Evolutionary conservation across 2,888 invertebrate genomes (phyloP).

Genomic region (Drosophila nr. medialis): DNA sequence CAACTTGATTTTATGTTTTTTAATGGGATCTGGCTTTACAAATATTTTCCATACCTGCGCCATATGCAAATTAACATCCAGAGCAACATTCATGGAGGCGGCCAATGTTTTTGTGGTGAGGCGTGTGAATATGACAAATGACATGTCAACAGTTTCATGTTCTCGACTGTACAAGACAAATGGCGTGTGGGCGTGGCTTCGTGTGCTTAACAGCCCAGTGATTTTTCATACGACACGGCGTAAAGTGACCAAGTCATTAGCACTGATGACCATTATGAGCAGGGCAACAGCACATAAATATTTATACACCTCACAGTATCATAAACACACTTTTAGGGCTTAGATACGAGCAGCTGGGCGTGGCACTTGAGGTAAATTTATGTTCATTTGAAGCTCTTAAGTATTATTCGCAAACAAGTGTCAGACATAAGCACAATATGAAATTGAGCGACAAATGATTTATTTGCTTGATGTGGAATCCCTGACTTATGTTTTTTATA

Average conservation of each 20-base stretch:
- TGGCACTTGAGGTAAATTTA: conserved; percentile 37
- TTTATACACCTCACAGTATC: conserved; percentile 17
- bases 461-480: neutral
- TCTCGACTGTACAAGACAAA: conserved; percentile 66
- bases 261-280: conserved; percentile 68
- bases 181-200: conserved; percentile 66
- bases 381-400: conserved; percentile 41
- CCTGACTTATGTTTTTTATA: neutral
- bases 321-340: conserved; percentile 36
- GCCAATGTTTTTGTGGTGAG: conserved; percentile 15
- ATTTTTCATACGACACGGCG: conserved; percentile 63
- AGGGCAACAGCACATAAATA: conserved; percentile 46
- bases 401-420: neutral
- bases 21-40: neutral
- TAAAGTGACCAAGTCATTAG: conserved; percentile 63
- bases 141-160: conserved; percentile 63
- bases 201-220: conserved; percentile 48
- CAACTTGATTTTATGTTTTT: neutral
- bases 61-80: conserved; percentile 47
- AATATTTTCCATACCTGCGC: conserved; percentile 21
- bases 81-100: neutral
- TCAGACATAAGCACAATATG: neutral
- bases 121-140: conserved; percentile 73
- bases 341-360: conserved; percentile 26
- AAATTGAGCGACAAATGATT: conserved; percentile 4